Evolutionary conservation across 2,797 vertebrate genomes (phyloP).

Genomic region (Macrochelys suwanniensis): DNA sequence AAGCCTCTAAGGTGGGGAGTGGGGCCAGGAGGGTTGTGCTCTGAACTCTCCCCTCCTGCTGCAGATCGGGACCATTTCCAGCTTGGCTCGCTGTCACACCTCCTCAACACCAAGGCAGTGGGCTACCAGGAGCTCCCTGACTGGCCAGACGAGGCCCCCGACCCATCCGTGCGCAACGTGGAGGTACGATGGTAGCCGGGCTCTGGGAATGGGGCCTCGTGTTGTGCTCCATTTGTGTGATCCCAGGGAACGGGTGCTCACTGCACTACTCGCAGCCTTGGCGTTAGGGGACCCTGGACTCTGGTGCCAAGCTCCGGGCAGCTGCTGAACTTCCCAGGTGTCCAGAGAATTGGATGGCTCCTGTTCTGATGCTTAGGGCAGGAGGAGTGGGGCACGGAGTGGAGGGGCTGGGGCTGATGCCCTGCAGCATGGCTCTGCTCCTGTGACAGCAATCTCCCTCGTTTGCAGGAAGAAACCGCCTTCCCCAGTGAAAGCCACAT

Average conservation of each 20-base stretch:
- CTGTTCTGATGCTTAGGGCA: background rate
- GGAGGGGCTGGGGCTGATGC: background rate
- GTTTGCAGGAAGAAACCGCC: constrained; percentile 85
- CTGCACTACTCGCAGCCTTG: background rate
- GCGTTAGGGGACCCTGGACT: background rate
- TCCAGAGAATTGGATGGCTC: background rate
- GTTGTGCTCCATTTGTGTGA: background rate
- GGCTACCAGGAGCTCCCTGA: constrained; percentile 98
- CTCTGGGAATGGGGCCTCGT: background rate
- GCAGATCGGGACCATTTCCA: constrained; percentile 99
- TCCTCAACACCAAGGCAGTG: constrained; percentile 95
- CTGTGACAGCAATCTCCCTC: constrained; percentile 9
- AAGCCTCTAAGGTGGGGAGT: too few relatives aligned
- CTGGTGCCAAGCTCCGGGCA: background rate
- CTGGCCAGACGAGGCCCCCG: constrained; percentile 95
- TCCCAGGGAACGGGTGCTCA: background rate
- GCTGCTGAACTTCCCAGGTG: background rate
- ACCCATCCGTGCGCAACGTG: constrained; percentile 98
- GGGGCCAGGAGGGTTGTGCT: background rate
- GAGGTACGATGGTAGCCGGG: constrained; percentile 84
- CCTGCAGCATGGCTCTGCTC: background rate
- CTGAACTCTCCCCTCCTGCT: background rate
- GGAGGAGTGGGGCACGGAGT: background rate
- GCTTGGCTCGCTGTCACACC: constrained; percentile 95
- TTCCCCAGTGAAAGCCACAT: constrained; percentile 85